Conservation (phyloP, 1,140 invertebrate species). For the Hesperophylax magnus region DNA sequence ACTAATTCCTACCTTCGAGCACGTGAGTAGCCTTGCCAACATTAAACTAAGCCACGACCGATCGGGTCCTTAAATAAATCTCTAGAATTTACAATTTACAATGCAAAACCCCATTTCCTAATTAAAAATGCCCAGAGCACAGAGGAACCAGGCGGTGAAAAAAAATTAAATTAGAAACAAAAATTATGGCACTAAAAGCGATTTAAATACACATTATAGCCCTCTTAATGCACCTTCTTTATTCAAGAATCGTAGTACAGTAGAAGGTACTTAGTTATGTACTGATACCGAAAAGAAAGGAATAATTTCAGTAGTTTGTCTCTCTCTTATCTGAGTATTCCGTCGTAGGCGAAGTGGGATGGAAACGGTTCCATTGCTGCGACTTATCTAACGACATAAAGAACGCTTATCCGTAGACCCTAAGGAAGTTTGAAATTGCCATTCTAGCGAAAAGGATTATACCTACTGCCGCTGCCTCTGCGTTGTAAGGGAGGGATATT, state of each 20-base stretch:
- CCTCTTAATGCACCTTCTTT: slow-evolving; percentile 64
- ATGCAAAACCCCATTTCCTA: slow-evolving; percentile 45
- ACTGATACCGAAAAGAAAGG: slow-evolving; percentile 48
- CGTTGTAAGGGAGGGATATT: slow-evolving; percentile 62
- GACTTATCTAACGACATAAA: slow-evolving; percentile 65
- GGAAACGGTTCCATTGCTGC: slow-evolving; percentile 36
- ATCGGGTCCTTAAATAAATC: slow-evolving; percentile 34
- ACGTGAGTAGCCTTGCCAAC: slow-evolving; percentile 25
- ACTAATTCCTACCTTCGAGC: background rate
- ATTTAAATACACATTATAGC: slow-evolving; percentile 71
- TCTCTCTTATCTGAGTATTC: slow-evolving; percentile 19
- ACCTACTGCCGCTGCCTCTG: slow-evolving; percentile 66
- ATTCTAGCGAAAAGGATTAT: slow-evolving; percentile 74
- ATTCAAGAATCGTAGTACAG: slow-evolving; percentile 65
- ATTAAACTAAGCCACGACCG: slow-evolving; percentile 9
- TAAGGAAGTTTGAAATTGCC: slow-evolving; percentile 74
- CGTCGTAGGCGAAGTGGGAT: slow-evolving; percentile 40
- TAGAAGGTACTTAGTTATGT: slow-evolving; percentile 54
- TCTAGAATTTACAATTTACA: slow-evolving; percentile 14
- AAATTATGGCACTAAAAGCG: slow-evolving; percentile 67
- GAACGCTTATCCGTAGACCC: slow-evolving; percentile 73
- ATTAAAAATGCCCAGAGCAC: slow-evolving; percentile 45
- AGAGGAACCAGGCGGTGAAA: slow-evolving; percentile 36
- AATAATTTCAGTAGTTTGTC: background rate
- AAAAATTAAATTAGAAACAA: slow-evolving; percentile 68